Evolutionary conservation across 2,113 vertebrate genomes (phyloP).

Genomic region (Tragelaphus strepsiceros): DNA sequence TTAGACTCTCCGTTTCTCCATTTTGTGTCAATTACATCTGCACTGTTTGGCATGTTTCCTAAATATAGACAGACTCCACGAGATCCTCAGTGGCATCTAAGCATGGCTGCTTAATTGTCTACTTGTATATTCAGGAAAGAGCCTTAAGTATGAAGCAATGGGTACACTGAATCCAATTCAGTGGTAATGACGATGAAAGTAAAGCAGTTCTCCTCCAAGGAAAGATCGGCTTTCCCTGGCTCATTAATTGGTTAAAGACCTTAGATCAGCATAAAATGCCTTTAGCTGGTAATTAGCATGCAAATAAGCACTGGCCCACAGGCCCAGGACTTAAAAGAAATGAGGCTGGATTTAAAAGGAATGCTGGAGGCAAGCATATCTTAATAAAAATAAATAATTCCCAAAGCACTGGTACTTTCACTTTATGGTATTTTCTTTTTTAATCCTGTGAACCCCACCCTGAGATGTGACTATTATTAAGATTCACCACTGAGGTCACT

Average conservation of each 20-base stretch:
- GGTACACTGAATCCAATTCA: background rate
- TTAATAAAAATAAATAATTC: constrained; percentile 49
- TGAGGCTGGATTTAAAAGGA: constrained; percentile 3
- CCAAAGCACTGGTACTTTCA: constrained; percentile 17
- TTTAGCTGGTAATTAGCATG: constrained; percentile 49
- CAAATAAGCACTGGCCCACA: constrained; percentile 36
- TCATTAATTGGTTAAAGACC: constrained; percentile 61
- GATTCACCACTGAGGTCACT: background rate
- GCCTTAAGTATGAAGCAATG: background rate
- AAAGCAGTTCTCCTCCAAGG: constrained; percentile 48
- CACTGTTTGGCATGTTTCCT: background rate
- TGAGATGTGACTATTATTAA: background rate
- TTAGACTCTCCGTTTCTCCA: background rate
- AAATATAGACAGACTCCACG: background rate
- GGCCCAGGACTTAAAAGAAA: constrained; percentile 41
- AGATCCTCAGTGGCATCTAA: background rate
- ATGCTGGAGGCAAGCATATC: constrained; percentile 23
- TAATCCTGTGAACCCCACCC: background rate
- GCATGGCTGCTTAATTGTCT: background rate
- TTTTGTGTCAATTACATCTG: background rate
- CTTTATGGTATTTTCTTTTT: constrained; percentile 34
- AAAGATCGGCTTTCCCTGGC: constrained; percentile 32
- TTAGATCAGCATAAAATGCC: constrained; percentile 40
- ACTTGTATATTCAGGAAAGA: background rate
- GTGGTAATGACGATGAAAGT: constrained; percentile 27